Evolutionary conservation across 1,140 invertebrate genomes (phyloP), one percentile per base, ranked within the genome.

Genomic region (Aphaenogaster rudis): DNA sequence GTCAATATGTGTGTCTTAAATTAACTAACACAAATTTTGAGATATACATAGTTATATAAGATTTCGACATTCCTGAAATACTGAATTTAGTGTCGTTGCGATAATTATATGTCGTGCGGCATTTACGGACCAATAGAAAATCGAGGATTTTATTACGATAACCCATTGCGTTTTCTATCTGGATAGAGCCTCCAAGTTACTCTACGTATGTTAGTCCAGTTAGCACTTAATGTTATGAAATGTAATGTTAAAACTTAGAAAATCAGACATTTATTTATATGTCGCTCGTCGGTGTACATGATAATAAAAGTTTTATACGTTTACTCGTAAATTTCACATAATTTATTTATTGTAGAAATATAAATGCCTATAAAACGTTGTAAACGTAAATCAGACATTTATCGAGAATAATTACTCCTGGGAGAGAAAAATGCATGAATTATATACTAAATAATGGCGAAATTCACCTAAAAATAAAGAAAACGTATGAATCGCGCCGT

Each of bases 231-330:
- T 61, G 77, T 63, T 86, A 64, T 39, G 21, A 13, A 76, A 85
- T 79, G 39, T 80, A 85, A 90, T 87, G 64, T 71, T 81, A 71
- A 71, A 71, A 71, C 64, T 57, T 81, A 81, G 78, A 76, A 64
- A 92, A 91, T 57, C 39, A 86, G 52, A 88, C 64, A 85, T 91
- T 76, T 92, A 93, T 93, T 94, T 94, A 93, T 93, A 93, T 91
- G 93, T 87, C 90, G 88, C 87, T 91, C 88, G 81, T 88, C 88
- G 84, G 86, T 93, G 90, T 94, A 90, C 88, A 92, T 93, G 93
- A 90, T 90, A 94, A 94, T 93, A 94, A 94, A 94, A 91, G 81
- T 94, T 94, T 94, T 94, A 90, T 94, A 94, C 92, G 90, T 94
- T 94, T 92, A 92, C 33, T 88, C 64, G 76, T 86, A n/a, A 1